Conservation (phyloP, 2,888 invertebrate genomes). For the Sphaerophoria rueppellii region DNA sequence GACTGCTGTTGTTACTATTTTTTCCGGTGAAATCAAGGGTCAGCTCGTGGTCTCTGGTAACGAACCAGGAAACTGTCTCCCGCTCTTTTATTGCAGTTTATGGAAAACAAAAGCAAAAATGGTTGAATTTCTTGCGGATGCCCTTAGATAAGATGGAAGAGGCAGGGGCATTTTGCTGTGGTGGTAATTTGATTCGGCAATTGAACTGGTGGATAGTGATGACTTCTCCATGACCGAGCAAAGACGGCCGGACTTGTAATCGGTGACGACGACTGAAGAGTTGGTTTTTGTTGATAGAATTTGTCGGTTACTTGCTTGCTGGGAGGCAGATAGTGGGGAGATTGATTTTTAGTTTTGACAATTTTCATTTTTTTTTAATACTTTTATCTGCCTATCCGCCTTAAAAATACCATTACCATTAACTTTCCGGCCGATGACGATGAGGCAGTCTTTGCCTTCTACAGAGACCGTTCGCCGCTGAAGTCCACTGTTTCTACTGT, state of each 20-base stretch:
- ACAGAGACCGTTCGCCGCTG: too few relatives aligned
- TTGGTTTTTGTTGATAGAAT: slow-evolving; percentile 57
- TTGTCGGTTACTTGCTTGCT: not conserved
- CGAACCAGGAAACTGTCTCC: slow-evolving; percentile 67
- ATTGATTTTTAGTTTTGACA: too few relatives aligned
- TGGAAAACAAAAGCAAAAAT: not conserved
- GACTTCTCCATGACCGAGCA: slow-evolving; percentile 48
- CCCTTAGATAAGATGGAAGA: slow-evolving; percentile 57
- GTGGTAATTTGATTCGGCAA: slow-evolving; percentile 71
- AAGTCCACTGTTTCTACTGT: too few relatives aligned
- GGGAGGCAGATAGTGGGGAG: too few relatives aligned
- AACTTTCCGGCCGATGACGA: too few relatives aligned
- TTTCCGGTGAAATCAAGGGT: slow-evolving; percentile 66
- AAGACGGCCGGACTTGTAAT: not conserved
- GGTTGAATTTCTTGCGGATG: slow-evolving; percentile 37
- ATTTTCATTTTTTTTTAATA: too few relatives aligned
- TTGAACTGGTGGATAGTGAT: slow-evolving; percentile 39
- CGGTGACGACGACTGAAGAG: slow-evolving; percentile 8
- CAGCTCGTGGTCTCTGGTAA: slow-evolving; percentile 72
- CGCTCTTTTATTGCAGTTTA: not conserved
- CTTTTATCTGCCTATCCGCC: too few relatives aligned
- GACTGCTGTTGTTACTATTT: slow-evolving; percentile 71
- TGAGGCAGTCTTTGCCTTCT: too few relatives aligned
- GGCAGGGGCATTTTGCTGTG: slow-evolving; percentile 53
- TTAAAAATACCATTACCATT: too few relatives aligned